Evolutionary conservation across 1,140 invertebrate genomes (phyloP), one percentile per base, ranked within the genome.

Genomic region (Luehdorfia chinensis): DNA sequence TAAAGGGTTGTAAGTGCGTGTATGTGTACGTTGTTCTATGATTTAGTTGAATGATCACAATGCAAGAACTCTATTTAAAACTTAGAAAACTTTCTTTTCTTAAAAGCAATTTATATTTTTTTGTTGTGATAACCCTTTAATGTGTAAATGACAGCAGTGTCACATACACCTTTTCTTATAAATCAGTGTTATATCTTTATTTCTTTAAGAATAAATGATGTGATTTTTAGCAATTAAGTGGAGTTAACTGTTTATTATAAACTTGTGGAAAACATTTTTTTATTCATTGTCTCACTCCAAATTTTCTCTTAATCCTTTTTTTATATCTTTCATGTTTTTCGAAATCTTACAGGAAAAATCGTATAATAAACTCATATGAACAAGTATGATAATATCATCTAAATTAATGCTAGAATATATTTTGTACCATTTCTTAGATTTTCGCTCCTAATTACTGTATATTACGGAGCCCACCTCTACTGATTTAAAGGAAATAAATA

Each of bases 151-250:
- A 27, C 25, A 27, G 8, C 11, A 27, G 1, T 27, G 11, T 27
- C 25, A 27, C 11, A 27, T n/a, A 25, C 28, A 32, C 23, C 46
- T 33, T 53, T 53, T 27, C 44, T 47, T 46, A 34, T 37, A 34
- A n/a, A 45, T 21, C 46, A 39, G 46, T 47, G 44, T 47, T 9
- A 47, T 19, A 50, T 43, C 30, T 34, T 58, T 50, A 37, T 19
- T 37, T 59, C 13, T 39, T 15, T 65, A 66, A 58, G 63, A 47
- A 33, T 55, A 60, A 73, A 37, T 61, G 49, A 63, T 66, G 49
- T 68, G 52, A 61, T 63, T 55, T 54, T 59, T 55, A 51, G 48
- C 15, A 21, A 32, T 34, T 50, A 50, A 53, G 41, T 36, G 16
- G 30, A 7, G 2, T 18, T 11, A n/a, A n/a, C n/a, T n/a, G n/a